Base-by-base conservation (phyloP, 2,113 vertebrate genomes). In the Pimephales promelas region DNA sequence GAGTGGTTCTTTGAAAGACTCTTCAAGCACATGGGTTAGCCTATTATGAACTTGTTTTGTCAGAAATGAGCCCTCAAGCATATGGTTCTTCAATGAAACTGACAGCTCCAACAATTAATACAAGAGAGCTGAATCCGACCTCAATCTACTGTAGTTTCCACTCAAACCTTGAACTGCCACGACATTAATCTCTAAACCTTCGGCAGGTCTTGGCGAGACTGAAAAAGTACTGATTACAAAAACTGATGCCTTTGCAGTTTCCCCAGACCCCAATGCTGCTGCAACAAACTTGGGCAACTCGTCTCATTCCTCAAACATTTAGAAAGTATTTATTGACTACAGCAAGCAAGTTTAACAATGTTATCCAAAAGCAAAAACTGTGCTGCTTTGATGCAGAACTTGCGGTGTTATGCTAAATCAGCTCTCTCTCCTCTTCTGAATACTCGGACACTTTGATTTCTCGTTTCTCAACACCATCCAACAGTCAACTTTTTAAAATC, bases 11-110 rank as follows among this genome's bases (percentile, higher is more conserved):
- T 81, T 56, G 54, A 31, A 70, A 81, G 64, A 26, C 62, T 52
- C 47, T 81, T 81, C 31, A 52, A n/a, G 18, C 79, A 54, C 79
- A 45, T 40, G 64, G 22, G 64, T 47, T 52, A 54, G 64, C n/a
- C 61, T 62, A 70, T 81, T 54, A 81, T 70, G 20, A 31, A 70
- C 79, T 54, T 70, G 13, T 81, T 81, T 22, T 40, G 64, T 70
- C 79, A 81, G 70, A 70, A 70, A 81, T 10, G 28, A 54, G 64
- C 13, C 79, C 22, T 81, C 43, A 66, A 22, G 77, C 43, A 66
- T 31, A 47, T 26, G 5, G 64, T 36, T 68, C 47, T 20, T 34
- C 47, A 70, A 10, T 81, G 43, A 68, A 81, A 66, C 47, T 26
- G 28, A 70, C 73, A 56, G 49, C 49, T 56, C 47, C 16, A 61